phyloP scores from a whole-genome alignment of 1,140 invertebrate species.

The Chrysoperla carnea region DNA sequence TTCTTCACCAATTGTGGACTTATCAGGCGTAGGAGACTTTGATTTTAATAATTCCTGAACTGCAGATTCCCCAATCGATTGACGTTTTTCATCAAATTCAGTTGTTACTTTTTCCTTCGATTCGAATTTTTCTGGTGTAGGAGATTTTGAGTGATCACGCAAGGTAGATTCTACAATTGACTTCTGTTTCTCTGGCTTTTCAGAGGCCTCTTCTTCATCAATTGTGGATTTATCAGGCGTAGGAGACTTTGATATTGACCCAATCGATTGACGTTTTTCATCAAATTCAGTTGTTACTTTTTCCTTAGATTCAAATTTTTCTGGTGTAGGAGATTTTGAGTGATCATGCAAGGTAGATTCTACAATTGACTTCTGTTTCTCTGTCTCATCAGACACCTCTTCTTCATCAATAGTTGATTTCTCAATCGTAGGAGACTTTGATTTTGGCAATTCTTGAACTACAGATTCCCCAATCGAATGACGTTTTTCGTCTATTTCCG shows the following conservation, averaged over 20 bases:
- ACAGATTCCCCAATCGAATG: too few species aligned
- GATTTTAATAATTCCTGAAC: neutral
- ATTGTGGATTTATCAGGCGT: constrained; percentile 8
- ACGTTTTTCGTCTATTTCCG: too few species aligned
- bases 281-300: constrained; percentile 4
- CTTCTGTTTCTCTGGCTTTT: constrained; percentile 8
- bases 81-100: neutral
- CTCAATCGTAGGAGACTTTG: too few species aligned
- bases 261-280: neutral
- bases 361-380: too few species aligned
- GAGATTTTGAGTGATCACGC: neutral
- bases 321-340: too few species aligned
- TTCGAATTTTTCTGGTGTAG: neutral
- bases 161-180: neutral
- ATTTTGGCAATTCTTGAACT: too few species aligned
- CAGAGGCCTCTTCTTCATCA: constrained; percentile 18
- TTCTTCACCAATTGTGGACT: neutral
- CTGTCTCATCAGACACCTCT: too few species aligned
- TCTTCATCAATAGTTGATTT: too few species aligned
- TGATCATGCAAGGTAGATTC: too few species aligned
- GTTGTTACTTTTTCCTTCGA: constrained; percentile 1
- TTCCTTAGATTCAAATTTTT: too few species aligned
- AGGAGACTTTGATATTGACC: neutral
- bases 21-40: neutral
- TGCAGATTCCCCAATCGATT: neutral